Conservation (phyloP, 2,113 vertebrate species). For the Hepsetus odoe region DNA sequence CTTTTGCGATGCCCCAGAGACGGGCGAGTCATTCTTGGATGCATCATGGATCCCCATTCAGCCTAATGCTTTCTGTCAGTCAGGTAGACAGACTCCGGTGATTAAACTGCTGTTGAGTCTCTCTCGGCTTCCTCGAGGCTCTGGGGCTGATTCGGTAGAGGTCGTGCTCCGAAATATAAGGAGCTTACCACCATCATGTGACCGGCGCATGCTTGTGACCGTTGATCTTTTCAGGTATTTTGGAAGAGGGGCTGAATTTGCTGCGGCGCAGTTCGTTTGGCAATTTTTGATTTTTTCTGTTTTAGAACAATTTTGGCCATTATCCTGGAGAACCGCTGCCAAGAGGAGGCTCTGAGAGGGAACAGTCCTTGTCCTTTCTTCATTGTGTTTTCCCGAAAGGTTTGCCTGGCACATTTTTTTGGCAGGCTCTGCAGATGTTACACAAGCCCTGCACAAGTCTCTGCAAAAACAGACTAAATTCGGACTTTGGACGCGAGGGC, state of each 20-base stretch:
- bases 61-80: background rate
- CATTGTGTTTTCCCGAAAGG: slow-evolving; percentile 1
- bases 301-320: background rate
- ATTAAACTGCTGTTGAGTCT: background rate
- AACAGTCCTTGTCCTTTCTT: background rate
- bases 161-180: background rate
- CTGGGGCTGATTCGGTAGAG: background rate
- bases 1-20: background rate
- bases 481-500: slow-evolving; percentile 25
- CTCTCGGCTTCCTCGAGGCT: background rate
- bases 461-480: background rate
- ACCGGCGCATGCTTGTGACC: background rate
- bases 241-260: background rate
- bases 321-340: background rate
- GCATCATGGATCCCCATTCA: background rate
- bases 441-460: slow-evolving; percentile 30
- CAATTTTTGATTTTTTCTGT: slow-evolving; percentile 6
- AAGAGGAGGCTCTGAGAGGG: background rate
- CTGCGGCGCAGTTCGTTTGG: background rate
- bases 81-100: background rate
- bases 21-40: background rate
- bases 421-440: slow-evolving; percentile 21
- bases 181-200: background rate
- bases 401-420: slow-evolving; percentile 31
- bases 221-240: background rate